Base-by-base conservation (phyloP, 2,113 vertebrate species). In the Heteronetta atricapilla region DNA sequence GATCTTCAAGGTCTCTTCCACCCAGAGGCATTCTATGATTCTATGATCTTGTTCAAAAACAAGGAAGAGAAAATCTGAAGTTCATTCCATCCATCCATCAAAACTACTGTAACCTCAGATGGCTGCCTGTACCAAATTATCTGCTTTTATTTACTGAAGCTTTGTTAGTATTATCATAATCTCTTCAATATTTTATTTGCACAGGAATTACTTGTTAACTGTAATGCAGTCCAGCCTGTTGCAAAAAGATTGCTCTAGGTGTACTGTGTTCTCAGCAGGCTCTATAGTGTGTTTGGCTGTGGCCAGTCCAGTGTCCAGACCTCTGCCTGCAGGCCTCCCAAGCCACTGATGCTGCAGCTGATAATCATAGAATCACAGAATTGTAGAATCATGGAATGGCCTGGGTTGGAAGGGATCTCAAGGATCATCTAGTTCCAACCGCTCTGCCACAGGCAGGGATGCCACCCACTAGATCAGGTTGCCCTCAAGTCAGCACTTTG, bases 111-210 rank as follows among this genome's bases (percentile, higher is more conserved):
- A 76, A 82, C 26, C 58, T 82, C 70, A 85, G 74, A 69, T 33
- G 40, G 18, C 25, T 91, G 52, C 70, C 50, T 29, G 3, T n/a
- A 63, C 53, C 34, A 94, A 38, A 84, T 40, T 3, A 86, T 50
- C 38, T 70, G 22, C 18, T 83, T 66, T 50, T 53, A 14, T 93
- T 84, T 55, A 46, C 7, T 62, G 25, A 82, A 82, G 34, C 8
- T 76, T 82, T 60, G 46, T 63, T 40, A 29, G 38, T 44, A 26
- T 75, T 67, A 78, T 28, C 18, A 79, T 29, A 33, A 76, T 62
- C 52, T 11, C 26, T 89, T 92, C 67, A 89, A 17, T 88, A 74
- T 88, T 94, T 94, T 55, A 89, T 93, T 85, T 89, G 40, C 63
- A 36, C 6, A 18, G 44, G 66, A 83, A 85, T 88, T 64, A 86